phyloP scores from a whole-genome alignment of 2,888 invertebrate species.

The Sinopyrophorus schimmeli region DNA sequence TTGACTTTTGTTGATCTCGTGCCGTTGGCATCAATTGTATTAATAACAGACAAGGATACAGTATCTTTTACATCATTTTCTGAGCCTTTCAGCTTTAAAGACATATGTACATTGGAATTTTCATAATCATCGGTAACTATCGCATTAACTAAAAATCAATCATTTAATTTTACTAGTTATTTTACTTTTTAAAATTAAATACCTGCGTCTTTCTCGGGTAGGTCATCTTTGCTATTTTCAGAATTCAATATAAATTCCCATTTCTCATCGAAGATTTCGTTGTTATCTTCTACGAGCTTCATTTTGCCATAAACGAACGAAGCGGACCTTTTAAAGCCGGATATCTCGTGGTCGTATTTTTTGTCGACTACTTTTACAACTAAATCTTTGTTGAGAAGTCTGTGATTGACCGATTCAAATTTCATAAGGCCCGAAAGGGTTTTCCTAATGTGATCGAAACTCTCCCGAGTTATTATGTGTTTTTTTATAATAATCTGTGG shows the following conservation, averaged over 20 bases:
- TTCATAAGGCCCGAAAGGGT: constrained; percentile 47
- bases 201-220: too few species aligned
- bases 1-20: constrained; percentile 55
- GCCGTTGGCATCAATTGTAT: constrained; percentile 55
- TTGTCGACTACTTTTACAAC: constrained; percentile 40
- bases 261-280: background rate
- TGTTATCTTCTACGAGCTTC: constrained; percentile 20
- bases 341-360: constrained; percentile 19
- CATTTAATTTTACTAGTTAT: too few species aligned
- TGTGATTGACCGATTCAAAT: constrained; percentile 45
- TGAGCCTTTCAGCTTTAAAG: constrained; percentile 1
- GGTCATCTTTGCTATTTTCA: too few species aligned
- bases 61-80: constrained; percentile 51
- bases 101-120: background rate
- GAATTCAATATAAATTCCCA: too few species aligned
- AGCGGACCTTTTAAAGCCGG: constrained; percentile 33
- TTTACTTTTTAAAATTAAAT: too few species aligned
- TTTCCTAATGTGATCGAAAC: constrained; percentile 40
- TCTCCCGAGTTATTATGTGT: constrained; percentile 37
- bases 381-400: constrained; percentile 39
- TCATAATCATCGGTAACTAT: background rate
- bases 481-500: constrained; percentile 25
- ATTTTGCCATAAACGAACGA: constrained; percentile 44
- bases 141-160: background rate
- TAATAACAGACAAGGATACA: constrained; percentile 55